A percentile compares a stretch with the other conserved stretches of the same genome.
These are phyloP conservation scores for Catagonus wagneri DNA, from an alignment of 2,113 vertebrate genomes.

Conservation along the genomic window DNA sequence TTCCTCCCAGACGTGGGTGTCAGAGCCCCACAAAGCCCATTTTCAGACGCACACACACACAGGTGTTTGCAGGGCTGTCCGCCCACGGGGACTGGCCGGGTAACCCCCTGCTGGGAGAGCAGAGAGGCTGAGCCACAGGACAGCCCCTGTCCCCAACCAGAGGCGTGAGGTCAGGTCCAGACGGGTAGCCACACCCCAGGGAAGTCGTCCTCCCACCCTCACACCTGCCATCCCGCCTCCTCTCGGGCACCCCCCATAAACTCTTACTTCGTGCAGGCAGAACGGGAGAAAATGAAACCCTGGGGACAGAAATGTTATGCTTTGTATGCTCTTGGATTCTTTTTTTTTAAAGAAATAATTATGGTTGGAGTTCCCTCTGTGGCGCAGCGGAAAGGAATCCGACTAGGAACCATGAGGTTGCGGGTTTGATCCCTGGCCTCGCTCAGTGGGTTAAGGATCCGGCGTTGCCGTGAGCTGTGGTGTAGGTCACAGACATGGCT, in stretches of 20 bases:
- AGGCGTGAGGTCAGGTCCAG: not conserved
- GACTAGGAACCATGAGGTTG: no score
- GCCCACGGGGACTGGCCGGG: not conserved
- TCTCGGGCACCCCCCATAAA: not conserved
- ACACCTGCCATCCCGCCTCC: not conserved
- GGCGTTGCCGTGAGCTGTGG: no score
- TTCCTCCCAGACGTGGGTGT: not conserved
- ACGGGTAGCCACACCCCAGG: not conserved
- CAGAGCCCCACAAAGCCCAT: not conserved
- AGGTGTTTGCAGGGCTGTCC: not conserved
- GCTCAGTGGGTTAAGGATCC: no score
- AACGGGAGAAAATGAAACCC: not conserved
- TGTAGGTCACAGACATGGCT: no score
- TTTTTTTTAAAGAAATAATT: no score
- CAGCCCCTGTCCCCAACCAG: not conserved
- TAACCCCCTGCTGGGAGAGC: not conserved
- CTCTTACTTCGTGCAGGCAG: not conserved
- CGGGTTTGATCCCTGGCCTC: no score
- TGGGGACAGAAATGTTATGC: not conserved
- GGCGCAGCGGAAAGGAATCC: no score
- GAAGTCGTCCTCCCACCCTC: not conserved
- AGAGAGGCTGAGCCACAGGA: not conserved
- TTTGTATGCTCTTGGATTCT: not conserved
- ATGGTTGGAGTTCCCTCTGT: no score
- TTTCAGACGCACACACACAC: not conserved